Conservation (phyloP, 2,888 invertebrate genomes). For the Criorhina ranunculi region DNA sequence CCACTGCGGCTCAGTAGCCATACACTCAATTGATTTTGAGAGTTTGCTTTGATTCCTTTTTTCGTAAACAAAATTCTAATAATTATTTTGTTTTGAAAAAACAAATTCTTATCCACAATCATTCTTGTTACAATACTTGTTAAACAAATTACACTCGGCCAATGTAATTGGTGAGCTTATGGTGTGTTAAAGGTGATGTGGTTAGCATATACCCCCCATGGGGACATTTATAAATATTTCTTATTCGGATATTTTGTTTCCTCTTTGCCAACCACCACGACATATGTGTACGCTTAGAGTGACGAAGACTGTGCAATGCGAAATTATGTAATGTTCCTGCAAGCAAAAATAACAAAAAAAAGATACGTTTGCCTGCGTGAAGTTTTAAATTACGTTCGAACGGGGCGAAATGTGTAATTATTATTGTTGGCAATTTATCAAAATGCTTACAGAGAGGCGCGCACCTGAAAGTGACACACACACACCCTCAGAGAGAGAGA, state of each 20-base stretch:
- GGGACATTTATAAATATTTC: constrained; percentile 55
- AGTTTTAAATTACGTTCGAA: constrained; percentile 74
- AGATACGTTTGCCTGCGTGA: constrained; percentile 64
- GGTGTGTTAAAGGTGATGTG: constrained; percentile 46
- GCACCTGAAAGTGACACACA: constrained; percentile 1
- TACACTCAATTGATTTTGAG: constrained; percentile 15
- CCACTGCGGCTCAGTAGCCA: constrained; percentile 31
- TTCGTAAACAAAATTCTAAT: background rate
- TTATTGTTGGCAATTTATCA: constrained; percentile 74
- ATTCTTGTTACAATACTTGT: constrained; percentile 64
- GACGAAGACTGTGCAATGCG: constrained; percentile 59
- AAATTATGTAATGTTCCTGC: constrained; percentile 64
- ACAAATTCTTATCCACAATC: constrained; percentile 45
- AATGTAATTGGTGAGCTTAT: constrained; percentile 64
- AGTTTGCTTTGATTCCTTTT: constrained; percentile 1
- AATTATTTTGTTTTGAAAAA: constrained; percentile 31
- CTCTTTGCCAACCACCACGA: constrained; percentile 25
- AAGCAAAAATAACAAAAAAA: constrained; percentile 24
- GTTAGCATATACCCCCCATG: constrained; percentile 62
- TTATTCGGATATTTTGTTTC: constrained; percentile 50
- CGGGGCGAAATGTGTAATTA: constrained; percentile 75
- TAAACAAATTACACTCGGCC: constrained; percentile 50
- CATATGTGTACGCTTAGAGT: constrained; percentile 29
- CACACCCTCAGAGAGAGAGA: no score
- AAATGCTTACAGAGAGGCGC: constrained; percentile 16